phyloP scores from a whole-genome alignment of 2,113 vertebrate species.

The Pleuronectes platessa region DNA sequence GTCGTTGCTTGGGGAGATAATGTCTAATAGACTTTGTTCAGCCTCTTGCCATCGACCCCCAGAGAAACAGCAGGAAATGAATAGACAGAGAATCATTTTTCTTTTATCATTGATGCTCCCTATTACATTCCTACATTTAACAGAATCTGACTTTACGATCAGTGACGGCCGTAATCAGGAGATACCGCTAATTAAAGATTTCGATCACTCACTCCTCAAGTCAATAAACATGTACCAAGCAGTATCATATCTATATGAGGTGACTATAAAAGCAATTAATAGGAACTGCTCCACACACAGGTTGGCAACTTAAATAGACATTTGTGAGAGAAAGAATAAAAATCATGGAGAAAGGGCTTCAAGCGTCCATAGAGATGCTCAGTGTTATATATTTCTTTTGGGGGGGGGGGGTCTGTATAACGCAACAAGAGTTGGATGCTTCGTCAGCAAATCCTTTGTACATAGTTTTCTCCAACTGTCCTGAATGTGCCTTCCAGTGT shows the following conservation, averaged over 20 bases:
- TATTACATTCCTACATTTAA: not conserved
- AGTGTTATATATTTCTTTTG: slow-evolving; percentile 2
- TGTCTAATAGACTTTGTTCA: not conserved
- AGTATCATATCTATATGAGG: not conserved
- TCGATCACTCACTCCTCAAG: too few relatives aligned
- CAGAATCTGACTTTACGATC: not conserved
- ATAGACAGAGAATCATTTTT: not conserved
- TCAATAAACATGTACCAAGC: not conserved
- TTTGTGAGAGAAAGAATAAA: not conserved
- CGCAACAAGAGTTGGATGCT: slow-evolving; percentile 42
- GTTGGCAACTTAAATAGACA: not conserved
- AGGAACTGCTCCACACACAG: not conserved
- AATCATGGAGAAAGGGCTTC: slow-evolving; percentile 22
- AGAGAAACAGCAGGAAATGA: not conserved
- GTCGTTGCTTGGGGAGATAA: not conserved
- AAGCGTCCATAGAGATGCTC: slow-evolving; percentile 12
- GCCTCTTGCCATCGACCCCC: not conserved
- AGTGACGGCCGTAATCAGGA: not conserved
- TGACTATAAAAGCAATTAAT: slow-evolving; percentile 5
- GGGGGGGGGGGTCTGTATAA: slow-evolving; percentile 26
- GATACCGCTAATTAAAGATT: not conserved
- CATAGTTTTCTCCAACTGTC: slow-evolving; percentile 9
- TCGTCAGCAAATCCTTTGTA: slow-evolving; percentile 50
- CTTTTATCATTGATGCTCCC: too few relatives aligned
- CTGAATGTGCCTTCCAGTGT: slow-evolving; percentile 3